Evolutionary conservation across 2,113 vertebrate species (phyloP), one percentile per base, ranked within the genome.

Genomic region (Onychostruthus taczanowskii): DNA sequence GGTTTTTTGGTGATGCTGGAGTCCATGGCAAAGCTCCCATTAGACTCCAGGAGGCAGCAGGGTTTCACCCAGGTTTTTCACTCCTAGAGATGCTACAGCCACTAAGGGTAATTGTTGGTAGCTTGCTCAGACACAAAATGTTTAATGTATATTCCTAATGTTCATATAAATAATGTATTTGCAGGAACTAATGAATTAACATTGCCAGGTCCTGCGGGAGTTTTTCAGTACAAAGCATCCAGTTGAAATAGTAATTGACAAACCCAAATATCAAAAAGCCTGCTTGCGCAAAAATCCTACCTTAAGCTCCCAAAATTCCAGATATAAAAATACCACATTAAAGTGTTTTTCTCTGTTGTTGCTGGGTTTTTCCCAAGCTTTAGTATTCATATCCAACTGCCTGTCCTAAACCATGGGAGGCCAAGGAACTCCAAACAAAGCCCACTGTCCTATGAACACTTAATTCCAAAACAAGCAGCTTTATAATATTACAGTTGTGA

Each of bases 41-140:
- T 83, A 67, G 75, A 89, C 95, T 97, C 91, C 94, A 93, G 95
- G 95, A 96, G 88, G 95, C 94, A 96, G 95, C 90, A 95, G 63
- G 95, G 82, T 67, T 95, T 96, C 91, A 70, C 63, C 63, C 16
- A 69, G 89, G 62, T 31, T 91, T 90, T 73, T 74, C 59, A 74
- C 83, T 47, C 74, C 70, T 80, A 10, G 82, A 43, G 18, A 52
- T 27, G 49, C 75, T 69, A 12, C 82, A 91, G 70, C 58, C 67
- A 58, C 49, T 52, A 21, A 90, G 67, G 24, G 46, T 83, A 30
- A 35, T 93, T 66, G 75, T 35, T 6, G 7, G 55, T n/a, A 58
- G 43, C 67, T 69, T 62, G 55, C 84, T 94, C 90, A 90, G 75
- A 41, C 79, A 85, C 37, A 37, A 44, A 3, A 62, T 44, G 50